phyloP scores from a whole-genome alignment of 2,888 invertebrate species.

The Watsonalla cultraria region DNA sequence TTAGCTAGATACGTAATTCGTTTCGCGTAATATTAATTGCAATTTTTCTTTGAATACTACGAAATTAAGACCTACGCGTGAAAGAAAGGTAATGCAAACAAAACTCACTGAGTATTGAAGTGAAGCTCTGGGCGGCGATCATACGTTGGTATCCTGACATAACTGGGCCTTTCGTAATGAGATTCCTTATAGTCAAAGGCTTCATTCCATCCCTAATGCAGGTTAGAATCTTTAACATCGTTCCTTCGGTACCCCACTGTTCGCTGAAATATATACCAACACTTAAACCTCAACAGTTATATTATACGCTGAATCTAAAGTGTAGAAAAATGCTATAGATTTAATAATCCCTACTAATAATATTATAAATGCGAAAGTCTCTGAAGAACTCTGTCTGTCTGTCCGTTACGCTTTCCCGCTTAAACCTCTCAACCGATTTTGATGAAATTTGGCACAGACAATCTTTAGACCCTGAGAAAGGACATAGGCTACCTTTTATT shows the following conservation, averaged over 20 bases:
- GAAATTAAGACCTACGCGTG: too few species aligned
- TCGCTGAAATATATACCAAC: conserved; percentile 31
- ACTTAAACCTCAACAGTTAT: too few species aligned
- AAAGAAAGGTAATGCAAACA: background rate
- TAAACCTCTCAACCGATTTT: too few species aligned
- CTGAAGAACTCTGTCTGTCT: too few species aligned
- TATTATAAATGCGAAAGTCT: too few species aligned
- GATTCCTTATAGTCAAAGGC: conserved; percentile 32
- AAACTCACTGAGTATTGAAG: conserved; percentile 57
- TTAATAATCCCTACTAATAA: too few species aligned
- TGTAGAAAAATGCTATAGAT: too few species aligned
- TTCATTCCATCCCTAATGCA: conserved; percentile 15
- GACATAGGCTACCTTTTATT: too few species aligned
- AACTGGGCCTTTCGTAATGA: conserved; percentile 40
- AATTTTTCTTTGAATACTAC: background rate
- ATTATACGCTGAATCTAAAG: too few species aligned
- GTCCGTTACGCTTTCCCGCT: too few species aligned
- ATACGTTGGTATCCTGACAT: conserved; percentile 32
- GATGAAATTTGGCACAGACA: too few species aligned
- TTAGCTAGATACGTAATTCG: background rate
- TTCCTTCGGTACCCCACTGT: conserved; percentile 62
- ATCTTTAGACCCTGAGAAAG: too few species aligned
- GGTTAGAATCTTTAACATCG: conserved; percentile 52
- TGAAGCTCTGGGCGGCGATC: conserved; percentile 55
- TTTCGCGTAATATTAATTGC: background rate